A percentile compares a stretch with the other conserved stretches of the same genome.
These are phyloP conservation scores for Bombus turneri DNA, from an alignment of 1,140 invertebrate species.

Conservation along the genomic window DNA sequence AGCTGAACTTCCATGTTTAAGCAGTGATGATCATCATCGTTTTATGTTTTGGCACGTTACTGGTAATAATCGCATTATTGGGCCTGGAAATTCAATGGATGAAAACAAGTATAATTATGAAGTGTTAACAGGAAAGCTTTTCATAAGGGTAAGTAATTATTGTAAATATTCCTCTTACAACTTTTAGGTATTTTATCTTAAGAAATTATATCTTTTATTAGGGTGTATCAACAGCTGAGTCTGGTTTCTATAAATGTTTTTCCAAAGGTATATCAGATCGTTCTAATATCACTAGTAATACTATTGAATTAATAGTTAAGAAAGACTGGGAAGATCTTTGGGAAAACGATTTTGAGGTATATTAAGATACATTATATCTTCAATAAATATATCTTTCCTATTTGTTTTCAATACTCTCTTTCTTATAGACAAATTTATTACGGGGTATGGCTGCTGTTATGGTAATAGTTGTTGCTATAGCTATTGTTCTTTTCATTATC, in stretches of 20 bases:
- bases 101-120: slow-evolving; percentile 87
- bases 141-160: slow-evolving; percentile 84
- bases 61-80: slow-evolving; percentile 83
- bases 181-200: background rate
- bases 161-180: background rate
- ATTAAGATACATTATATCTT: background rate
- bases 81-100: slow-evolving; percentile 85
- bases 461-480: slow-evolving; percentile 74
- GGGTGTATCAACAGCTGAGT: slow-evolving; percentile 84
- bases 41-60: slow-evolving; percentile 87
- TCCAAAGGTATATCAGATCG: slow-evolving; percentile 84
- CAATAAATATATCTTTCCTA: background rate
- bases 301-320: slow-evolving; percentile 85
- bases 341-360: slow-evolving; percentile 82
- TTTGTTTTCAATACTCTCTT: slow-evolving; percentile 4
- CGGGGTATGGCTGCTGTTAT: slow-evolving; percentile 74
- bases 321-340: slow-evolving; percentile 78
- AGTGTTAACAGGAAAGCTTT: slow-evolving; percentile 86
- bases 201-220: slow-evolving; percentile 73
- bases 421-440: slow-evolving; percentile 76
- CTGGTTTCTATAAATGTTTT: slow-evolving; percentile 86
- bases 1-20: slow-evolving; percentile 85
- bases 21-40: slow-evolving; percentile 86
- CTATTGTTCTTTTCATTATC: slow-evolving; percentile 73
- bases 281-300: slow-evolving; percentile 82